Conservation (phyloP, 2,888 invertebrate species). For the Prenolepis imparis region DNA sequence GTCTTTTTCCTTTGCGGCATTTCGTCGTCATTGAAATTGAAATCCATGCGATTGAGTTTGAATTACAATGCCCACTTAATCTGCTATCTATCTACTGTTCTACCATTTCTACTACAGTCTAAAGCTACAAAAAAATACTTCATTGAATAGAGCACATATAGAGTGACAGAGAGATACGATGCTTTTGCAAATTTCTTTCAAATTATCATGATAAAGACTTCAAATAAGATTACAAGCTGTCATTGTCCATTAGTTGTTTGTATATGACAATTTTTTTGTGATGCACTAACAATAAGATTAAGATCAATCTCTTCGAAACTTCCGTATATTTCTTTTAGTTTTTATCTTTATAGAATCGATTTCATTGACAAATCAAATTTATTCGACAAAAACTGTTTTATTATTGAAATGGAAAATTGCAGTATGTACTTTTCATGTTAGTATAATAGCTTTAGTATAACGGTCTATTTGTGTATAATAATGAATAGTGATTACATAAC, state of each 20-base stretch:
- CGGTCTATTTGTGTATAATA: not conserved
- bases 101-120: not conserved
- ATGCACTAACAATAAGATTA: not conserved
- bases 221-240: not conserved
- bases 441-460: not conserved
- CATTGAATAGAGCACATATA: not conserved
- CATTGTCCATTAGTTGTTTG: not conserved
- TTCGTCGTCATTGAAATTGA: not conserved
- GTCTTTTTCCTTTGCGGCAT: not conserved
- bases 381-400: not conserved
- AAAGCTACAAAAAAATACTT: not conserved
- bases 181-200: not conserved
- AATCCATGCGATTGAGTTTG: not conserved
- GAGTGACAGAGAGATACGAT: not conserved
- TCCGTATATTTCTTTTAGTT: not conserved
- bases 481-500: not conserved
- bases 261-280: not conserved
- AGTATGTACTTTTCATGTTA: not conserved
- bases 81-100: slow-evolving; percentile 4
- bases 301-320: not conserved
- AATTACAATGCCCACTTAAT: not conserved
- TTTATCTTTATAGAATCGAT: slow-evolving; percentile 19
- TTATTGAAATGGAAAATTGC: not conserved
- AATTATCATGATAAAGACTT: not conserved
- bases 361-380: slow-evolving; percentile 18